Evolutionary conservation across 2,888 invertebrate species (phyloP).

Genomic region (Melieria picta): DNA sequence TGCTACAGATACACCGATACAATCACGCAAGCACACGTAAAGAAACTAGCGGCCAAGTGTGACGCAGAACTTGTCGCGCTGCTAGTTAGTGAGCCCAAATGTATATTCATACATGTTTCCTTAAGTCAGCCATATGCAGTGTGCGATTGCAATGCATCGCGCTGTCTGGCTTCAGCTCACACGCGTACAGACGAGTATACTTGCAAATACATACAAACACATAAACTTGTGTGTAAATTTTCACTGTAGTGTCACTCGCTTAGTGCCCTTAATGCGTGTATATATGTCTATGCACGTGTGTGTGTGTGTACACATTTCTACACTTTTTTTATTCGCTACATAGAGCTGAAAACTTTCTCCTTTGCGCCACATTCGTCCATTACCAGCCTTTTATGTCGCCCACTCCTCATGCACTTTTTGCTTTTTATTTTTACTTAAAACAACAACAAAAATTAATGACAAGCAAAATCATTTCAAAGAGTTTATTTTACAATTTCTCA

Average conservation of each 20-base stretch:
- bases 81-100: too few species aligned
- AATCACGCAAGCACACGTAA: too few species aligned
- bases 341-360: too few species aligned
- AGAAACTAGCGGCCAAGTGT: too few species aligned
- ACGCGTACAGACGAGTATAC: background rate
- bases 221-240: background rate
- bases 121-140: too few species aligned
- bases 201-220: background rate
- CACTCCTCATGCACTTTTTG: background rate
- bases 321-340: too few species aligned
- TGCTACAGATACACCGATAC: background rate
- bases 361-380: too few species aligned
- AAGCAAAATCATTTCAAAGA: background rate
- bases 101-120: too few species aligned
- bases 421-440: background rate
- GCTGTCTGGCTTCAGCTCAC: too few species aligned
- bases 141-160: too few species aligned
- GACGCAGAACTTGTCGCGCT: too few species aligned
- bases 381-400: background rate
- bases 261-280: background rate
- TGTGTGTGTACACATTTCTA: conserved; percentile 16
- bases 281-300: conserved; percentile 24
- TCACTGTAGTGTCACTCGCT: background rate
- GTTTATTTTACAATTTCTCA: too few species aligned
- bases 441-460: background rate